Percentiles rank a stretch among this genome's conserved stretches.
Conservation (phyloP, 92 coral and sea anemone genomes). For the Palythoa grandiflora region DNA sequence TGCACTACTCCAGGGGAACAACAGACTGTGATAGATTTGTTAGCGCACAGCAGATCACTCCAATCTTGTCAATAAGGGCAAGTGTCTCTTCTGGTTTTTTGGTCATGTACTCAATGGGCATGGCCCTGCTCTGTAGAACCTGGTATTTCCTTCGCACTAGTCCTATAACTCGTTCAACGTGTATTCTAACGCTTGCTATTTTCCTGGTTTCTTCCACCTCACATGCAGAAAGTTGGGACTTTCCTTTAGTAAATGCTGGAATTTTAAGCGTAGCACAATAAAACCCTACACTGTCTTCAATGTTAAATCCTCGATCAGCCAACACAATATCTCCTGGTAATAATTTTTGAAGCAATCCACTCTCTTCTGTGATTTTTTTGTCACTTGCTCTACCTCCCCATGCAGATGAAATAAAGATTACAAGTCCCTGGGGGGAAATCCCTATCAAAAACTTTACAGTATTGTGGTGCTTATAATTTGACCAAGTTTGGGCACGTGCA, state of each 20-base stretch:
- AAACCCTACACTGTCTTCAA: conserved; percentile 61
- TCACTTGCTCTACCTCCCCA: conserved; percentile 64
- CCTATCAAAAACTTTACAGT: conserved; percentile 33
- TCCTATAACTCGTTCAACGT: conserved; percentile 56
- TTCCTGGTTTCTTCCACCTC: conserved; percentile 61
- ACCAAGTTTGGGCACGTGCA: conserved; percentile 22
- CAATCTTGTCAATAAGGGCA: conserved; percentile 52
- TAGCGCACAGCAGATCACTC: conserved; percentile 53
- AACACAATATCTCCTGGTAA: conserved; percentile 55
- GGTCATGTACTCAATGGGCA: conserved; percentile 44
- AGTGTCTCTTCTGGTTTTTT: conserved; percentile 37
- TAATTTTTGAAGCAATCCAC: conserved; percentile 43
- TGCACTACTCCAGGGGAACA: conserved; percentile 43
- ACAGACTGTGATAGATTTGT: conserved; percentile 46
- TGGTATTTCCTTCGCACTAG: conserved; percentile 46
- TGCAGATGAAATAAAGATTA: conserved; percentile 42
- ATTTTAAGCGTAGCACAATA: conserved; percentile 41
- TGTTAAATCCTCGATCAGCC: conserved; percentile 60
- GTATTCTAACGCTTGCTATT: conserved; percentile 50
- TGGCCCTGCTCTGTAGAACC: conserved; percentile 55
- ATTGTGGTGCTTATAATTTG: neutral
- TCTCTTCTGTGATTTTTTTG: conserved; percentile 45
- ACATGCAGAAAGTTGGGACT: conserved; percentile 49
- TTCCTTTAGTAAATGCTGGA: conserved; percentile 58
- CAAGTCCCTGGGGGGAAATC: conserved; percentile 44